A percentile compares a stretch with the other conserved stretches of the same genome.
Conservation (phyloP, 2,888 invertebrate species). For the Agrilus biguttatus region DNA sequence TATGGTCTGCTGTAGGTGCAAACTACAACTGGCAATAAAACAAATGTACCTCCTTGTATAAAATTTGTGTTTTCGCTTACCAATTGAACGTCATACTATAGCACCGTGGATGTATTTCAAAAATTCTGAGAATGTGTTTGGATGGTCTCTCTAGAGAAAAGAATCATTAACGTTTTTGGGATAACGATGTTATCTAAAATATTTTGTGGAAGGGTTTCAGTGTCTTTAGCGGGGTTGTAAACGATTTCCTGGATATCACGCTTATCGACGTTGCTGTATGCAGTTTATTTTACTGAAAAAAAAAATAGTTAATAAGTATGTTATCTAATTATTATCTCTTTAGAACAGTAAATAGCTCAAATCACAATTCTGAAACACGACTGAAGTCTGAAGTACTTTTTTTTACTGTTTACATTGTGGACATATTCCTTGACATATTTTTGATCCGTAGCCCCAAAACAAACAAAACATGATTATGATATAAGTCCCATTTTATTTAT, state of each 20-base stretch:
- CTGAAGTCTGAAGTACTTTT: too few relatives aligned
- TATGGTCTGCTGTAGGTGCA: not conserved
- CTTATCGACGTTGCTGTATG: constrained; percentile 87
- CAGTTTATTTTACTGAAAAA: too few relatives aligned
- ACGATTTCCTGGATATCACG: constrained; percentile 67
- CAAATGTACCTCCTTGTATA: not conserved
- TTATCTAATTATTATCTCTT: too few relatives aligned
- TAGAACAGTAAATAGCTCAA: too few relatives aligned
- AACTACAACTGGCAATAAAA: too few relatives aligned
- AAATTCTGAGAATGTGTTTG: constrained; percentile 75
- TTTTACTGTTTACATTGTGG: too few relatives aligned
- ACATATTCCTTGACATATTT: too few relatives aligned
- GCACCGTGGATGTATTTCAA: constrained; percentile 67
- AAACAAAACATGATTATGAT: too few relatives aligned
- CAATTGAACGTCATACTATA: constrained; percentile 86
- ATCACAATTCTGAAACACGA: too few relatives aligned
- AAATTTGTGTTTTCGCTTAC: constrained; percentile 26
- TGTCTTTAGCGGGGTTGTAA: constrained; percentile 57
- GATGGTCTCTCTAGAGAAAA: constrained; percentile 49
- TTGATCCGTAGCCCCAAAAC: too few relatives aligned
- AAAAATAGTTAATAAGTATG: too few relatives aligned
- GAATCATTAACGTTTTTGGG: not conserved
- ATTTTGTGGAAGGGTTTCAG: constrained; percentile 44
- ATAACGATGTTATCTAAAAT: constrained; percentile 41
- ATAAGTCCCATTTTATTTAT: too few relatives aligned